phyloP scores from a whole-genome alignment of 2,113 vertebrate genomes.

The Anthoscopus minutus region DNA sequence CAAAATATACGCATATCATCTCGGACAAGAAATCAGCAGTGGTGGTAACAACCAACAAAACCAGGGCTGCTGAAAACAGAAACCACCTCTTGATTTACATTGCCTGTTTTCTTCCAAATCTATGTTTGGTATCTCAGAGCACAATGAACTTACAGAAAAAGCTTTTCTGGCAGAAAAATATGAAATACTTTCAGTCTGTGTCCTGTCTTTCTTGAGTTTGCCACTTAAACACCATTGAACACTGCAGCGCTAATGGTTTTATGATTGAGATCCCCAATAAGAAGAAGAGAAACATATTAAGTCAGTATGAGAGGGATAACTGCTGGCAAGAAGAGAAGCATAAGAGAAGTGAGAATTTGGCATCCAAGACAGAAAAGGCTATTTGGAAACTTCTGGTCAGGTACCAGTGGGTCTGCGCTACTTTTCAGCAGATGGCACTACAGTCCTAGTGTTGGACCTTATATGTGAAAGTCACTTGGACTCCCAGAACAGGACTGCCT shows the following conservation, averaged over 20 bases:
- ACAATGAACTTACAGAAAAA: neutral
- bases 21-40: neutral
- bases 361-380: neutral
- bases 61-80: neutral
- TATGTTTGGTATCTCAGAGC: neutral
- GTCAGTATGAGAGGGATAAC: neutral
- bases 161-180: neutral
- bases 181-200: neutral
- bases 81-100: neutral
- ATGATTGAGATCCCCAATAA: neutral
- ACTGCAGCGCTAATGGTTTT: neutral
- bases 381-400: neutral
- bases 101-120: neutral
- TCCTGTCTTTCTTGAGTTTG: neutral
- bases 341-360: neutral
- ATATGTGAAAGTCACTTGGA: neutral
- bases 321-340: neutral
- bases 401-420: neutral
- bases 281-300: neutral
- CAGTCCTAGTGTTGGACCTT: slow-evolving; percentile 29
- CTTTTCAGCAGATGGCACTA: slow-evolving; percentile 72
- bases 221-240: neutral
- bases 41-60: neutral
- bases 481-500: neutral
- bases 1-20: neutral